Evolutionary conservation across 2,888 invertebrate genomes (phyloP).

Genomic region (Lysandra coridon): DNA sequence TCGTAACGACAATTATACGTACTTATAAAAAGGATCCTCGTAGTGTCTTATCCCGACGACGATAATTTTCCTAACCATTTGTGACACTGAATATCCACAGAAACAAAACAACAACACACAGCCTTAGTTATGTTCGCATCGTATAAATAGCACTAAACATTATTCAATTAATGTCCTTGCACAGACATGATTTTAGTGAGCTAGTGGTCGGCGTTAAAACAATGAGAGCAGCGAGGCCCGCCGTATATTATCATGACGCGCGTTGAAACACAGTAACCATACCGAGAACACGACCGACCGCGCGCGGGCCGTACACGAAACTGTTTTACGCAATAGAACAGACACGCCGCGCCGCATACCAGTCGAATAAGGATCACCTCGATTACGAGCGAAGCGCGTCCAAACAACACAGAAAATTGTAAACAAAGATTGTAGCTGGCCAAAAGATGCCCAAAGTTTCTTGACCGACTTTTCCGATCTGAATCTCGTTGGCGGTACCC

Average conservation of each 20-base stretch:
- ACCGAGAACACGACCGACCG: conserved; percentile 55
- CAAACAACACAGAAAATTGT: conserved; percentile 59
- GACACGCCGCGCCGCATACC: conserved; percentile 59
- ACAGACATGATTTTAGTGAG: conserved; percentile 56
- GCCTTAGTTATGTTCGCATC: conserved; percentile 25
- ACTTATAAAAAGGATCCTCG: conserved; percentile 75
- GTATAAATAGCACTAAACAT: conserved; percentile 39
- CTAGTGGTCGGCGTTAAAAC: conserved; percentile 53
- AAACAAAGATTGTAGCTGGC: conserved; percentile 59
- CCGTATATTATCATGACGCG: conserved; percentile 43
- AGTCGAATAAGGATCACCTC: conserved; percentile 73
- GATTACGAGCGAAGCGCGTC: conserved; percentile 65
- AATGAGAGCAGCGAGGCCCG: conserved; percentile 49
- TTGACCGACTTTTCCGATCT: conserved; percentile 44
- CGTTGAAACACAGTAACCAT: conserved; percentile 50
- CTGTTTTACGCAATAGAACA: conserved; percentile 51
- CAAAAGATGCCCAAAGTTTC: conserved; percentile 54
- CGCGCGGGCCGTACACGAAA: conserved; percentile 43
- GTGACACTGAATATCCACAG: conserved; percentile 52
- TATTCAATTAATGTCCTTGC: conserved; percentile 55
- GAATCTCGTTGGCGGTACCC: conserved; percentile 22
- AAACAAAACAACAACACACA: conserved; percentile 43
- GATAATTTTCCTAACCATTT: conserved; percentile 75
- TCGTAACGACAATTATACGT: conserved; percentile 27
- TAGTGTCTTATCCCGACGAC: conserved; percentile 72